Base-by-base conservation (phyloP, 2,113 vertebrate genomes). In the Triplophysa siluroides region DNA sequence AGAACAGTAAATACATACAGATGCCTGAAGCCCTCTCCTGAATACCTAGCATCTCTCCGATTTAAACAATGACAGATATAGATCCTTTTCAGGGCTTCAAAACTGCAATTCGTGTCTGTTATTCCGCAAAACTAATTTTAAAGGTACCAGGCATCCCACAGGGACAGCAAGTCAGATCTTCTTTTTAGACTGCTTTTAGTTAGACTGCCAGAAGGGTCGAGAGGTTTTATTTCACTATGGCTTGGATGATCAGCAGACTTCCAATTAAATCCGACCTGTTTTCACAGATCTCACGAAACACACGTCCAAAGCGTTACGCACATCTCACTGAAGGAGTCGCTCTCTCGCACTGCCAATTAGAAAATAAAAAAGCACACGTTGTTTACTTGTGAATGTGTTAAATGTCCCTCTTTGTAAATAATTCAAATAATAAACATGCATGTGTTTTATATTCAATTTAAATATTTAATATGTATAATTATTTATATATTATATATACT, bases 251-350 rank as follows among this genome's bases (percentile, higher is more conserved):
- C 16, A 45, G 21, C 14, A 47, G 9, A 62, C 41, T 47, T 26
- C 21, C n/a, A 62, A 47, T 47, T 75, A 75, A 75, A 75, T 23
- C 21, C 3, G 41, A 47, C 21, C 56, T 3, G 56, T 63, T 58
- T 56, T 75, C 38, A 43, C 8, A 8, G 19, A 58, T 7, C 54
- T 58, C 54, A 58, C 19, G 8, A 58, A 58, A 58, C 8, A 11
- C 1, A 6, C 50, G 0, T 54, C 16, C 50, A 54, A 18, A 14
- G 5, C 50, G 12, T 13, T 47, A 13, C 45, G 13, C 45, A 47
- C 45, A 47, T 47, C 45, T 47, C 45, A 47, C 11, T 47, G 45
- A 13, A 47, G 45, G 45, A 52, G 2, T 52, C 14, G 47, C 14
- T 50, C 14, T 43, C 14, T 18, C 18, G 2, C 4, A 52, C 50